Base-by-base conservation (phyloP, 2,888 invertebrate genomes). In the Toxonevra muliebris region DNA sequence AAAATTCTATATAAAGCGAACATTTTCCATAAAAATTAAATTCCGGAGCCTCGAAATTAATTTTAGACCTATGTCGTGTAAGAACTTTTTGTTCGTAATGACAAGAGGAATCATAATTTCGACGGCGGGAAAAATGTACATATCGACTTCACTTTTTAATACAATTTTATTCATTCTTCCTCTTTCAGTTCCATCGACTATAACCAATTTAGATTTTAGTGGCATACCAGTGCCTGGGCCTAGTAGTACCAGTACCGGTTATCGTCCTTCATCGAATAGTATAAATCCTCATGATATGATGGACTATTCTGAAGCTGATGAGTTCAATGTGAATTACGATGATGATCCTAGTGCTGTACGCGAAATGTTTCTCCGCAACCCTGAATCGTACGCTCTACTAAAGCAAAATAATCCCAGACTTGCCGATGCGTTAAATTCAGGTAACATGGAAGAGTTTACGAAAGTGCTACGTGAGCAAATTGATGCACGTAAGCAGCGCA, bases 331-430 rank as follows among this genome's bases (percentile, higher is more conserved):
- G 5, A 85, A 85, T 52, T 87, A 87, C 12, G 93, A 93, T 79
- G 93, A 95, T 81, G 94, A 96, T 85, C 95, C 96, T 9, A 91
- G 91, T 17, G 88, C 91, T 77, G 93, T 96, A 65, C 88, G 93
- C 73, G 93, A 95, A 79, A 93, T 94, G 92, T 92, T 96, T 77
- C 84, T 95, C 54, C 91, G 92, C 41, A 95, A 95, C 85, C 97
- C 97, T 0, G 94, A 96, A 80, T 95, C 97, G 81, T 86, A 97
- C 66, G 93, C 97, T 1, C 84, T 97, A 68, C 87, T 98, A 9
- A 94, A 95, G 82, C 96, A 97, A 83, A 95, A 97, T 79, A 98
- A 98, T 87, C 94, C 97, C 8, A 88, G 92, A 74, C 86, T 98
- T 68, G 97, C 97, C 11, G 97, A 97, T 83, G 97, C 98, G 17